These are phyloP conservation scores for Agrochola litura DNA, from an alignment of 2,888 invertebrate genomes.

Conservation along the genomic window DNA sequence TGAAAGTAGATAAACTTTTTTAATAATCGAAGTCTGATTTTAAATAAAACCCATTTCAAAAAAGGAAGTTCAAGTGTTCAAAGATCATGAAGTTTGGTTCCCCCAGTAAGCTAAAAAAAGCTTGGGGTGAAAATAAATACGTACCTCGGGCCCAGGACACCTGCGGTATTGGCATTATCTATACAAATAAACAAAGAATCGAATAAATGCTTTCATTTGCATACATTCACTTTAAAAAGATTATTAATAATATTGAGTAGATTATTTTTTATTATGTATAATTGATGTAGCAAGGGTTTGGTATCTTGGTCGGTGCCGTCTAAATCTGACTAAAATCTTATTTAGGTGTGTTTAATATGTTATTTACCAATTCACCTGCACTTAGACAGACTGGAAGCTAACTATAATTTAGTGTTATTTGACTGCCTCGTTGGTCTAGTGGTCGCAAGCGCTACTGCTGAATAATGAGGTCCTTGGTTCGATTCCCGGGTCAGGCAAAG, in stretches of 20 bases:
- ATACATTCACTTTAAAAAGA: slow-evolving; percentile 52
- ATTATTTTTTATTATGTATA: slow-evolving; percentile 29
- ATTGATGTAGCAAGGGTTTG: slow-evolving; percentile 37
- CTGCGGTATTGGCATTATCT: slow-evolving; percentile 54
- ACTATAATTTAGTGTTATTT: neutral
- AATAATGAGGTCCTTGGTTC: too few relatives aligned
- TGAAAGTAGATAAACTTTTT: too few relatives aligned
- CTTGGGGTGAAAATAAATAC: slow-evolving; percentile 23
- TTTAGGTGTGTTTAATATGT: neutral
- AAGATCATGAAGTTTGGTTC: slow-evolving; percentile 5
- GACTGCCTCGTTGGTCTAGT: too few relatives aligned
- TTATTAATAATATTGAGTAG: slow-evolving; percentile 47
- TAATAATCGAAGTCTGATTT: neutral
- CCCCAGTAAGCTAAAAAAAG: slow-evolving; percentile 9
- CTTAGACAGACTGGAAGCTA: neutral
- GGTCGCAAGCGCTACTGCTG: too few relatives aligned
- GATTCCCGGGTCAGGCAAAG: too few relatives aligned
- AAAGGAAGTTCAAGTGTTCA: neutral
- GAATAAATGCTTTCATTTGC: slow-evolving; percentile 52
- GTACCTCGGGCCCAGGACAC: slow-evolving; percentile 18
- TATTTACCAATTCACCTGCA: slow-evolving; percentile 6
- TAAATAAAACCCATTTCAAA: neutral
- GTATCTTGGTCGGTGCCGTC: slow-evolving; percentile 9
- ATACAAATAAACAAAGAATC: slow-evolving; percentile 44
- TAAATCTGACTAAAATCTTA: too few relatives aligned